Conservation (phyloP, 1,140 invertebrate species). For the Drosophila auraria region DNA sequence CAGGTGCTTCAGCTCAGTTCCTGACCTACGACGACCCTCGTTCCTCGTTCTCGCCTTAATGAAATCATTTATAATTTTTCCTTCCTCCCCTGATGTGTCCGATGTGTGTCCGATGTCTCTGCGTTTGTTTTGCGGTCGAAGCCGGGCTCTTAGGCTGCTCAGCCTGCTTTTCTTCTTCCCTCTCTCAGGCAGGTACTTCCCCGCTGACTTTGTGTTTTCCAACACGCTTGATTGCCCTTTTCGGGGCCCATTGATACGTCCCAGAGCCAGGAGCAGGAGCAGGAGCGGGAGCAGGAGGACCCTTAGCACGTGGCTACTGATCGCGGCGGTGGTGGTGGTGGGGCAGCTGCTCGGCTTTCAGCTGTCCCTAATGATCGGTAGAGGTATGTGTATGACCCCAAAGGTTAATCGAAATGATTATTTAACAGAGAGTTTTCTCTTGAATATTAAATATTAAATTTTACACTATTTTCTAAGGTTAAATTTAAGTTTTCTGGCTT, state of each 20-base stretch:
- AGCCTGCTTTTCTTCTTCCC: slow-evolving; percentile 8
- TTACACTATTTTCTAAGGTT: no score
- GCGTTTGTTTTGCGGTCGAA: slow-evolving; percentile 25
- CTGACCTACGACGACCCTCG: slow-evolving; percentile 59
- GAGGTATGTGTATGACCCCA: not conserved
- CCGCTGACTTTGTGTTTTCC: slow-evolving; percentile 30
- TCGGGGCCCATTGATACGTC: slow-evolving; percentile 47
- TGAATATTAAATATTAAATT: no score
- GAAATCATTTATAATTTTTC: slow-evolving; percentile 80
- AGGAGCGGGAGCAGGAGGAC: not conserved
- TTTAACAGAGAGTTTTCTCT: not conserved
- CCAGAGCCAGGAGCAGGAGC: not conserved
- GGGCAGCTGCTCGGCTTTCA: slow-evolving; percentile 47
- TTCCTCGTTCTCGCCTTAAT: slow-evolving; percentile 58
- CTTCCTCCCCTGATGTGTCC: slow-evolving; percentile 22
- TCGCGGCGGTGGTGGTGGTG: not conserved
- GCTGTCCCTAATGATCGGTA: slow-evolving; percentile 14
- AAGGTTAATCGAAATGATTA: slow-evolving; percentile 3
- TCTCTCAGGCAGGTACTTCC: not conserved
- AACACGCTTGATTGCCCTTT: slow-evolving; percentile 28
- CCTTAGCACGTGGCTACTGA: slow-evolving; percentile 60
- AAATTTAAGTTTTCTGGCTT: no score
- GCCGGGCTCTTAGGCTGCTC: no score
- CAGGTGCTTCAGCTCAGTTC: slow-evolving; percentile 42
- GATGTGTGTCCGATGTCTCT: not conserved